Evolutionary conservation across 1,140 invertebrate species (phyloP).

Genomic region (Drosophila lacertosa): DNA sequence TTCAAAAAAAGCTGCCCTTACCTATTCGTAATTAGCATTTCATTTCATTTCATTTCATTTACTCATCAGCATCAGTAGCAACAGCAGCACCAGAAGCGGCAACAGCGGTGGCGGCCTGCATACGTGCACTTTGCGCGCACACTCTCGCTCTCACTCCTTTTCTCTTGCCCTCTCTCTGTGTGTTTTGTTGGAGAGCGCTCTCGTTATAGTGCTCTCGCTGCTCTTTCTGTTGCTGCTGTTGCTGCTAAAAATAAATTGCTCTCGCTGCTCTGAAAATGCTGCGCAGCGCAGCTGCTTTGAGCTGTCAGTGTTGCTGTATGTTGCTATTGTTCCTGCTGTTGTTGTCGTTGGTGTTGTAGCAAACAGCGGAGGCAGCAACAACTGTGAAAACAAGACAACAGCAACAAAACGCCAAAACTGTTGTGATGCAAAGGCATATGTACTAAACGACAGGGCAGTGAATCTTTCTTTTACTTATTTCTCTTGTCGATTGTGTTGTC

Average conservation of each 20-base stretch:
- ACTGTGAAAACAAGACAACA: conserved; percentile 54
- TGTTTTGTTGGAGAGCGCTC: conserved; percentile 29
- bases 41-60: conserved; percentile 48
- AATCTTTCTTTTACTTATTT: conserved; percentile 23
- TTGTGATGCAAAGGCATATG: conserved; percentile 39
- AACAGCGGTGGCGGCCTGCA: conserved; percentile 35
- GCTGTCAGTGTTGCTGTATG: conserved; percentile 40
- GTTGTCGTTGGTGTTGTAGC: conserved; percentile 49
- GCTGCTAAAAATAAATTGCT: conserved; percentile 52
- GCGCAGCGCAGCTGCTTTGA: conserved; percentile 73
- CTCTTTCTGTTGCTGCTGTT: conserved; percentile 40
- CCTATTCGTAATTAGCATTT: conserved; percentile 55
- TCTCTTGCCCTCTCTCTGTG: conserved; percentile 12
- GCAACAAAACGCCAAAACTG: conserved; percentile 53
- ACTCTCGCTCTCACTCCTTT: conserved; percentile 56
- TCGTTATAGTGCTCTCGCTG: conserved; percentile 32
- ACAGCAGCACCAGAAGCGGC: conserved; percentile 35
- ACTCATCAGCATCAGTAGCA: no score
- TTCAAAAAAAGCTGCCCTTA: conserved; percentile 36
- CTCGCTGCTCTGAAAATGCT: conserved; percentile 60
- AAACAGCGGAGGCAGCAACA: conserved; percentile 52
- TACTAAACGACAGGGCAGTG: conserved; percentile 26
- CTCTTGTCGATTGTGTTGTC: conserved; percentile 12
- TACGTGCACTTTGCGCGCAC: conserved; percentile 72
- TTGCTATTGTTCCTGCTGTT: conserved; percentile 1